These are phyloP conservation scores for Pelodiscus sinensis DNA, from an alignment of 2,113 vertebrate genomes.

Conservation along the genomic window DNA sequence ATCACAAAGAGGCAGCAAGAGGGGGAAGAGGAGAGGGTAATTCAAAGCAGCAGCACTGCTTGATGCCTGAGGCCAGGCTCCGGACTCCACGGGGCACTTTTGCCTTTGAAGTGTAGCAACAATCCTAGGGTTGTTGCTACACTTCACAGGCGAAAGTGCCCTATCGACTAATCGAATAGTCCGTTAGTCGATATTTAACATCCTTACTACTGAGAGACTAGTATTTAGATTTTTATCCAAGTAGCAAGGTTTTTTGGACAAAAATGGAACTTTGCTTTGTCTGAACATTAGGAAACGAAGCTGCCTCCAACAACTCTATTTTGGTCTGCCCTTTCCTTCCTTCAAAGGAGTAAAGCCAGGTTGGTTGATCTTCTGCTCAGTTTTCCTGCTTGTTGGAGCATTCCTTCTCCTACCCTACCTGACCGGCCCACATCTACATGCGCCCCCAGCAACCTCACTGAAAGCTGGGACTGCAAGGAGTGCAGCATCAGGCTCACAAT, in stretches of 20 bases:
- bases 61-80: too few species aligned
- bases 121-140: too few species aligned
- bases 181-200: too few species aligned
- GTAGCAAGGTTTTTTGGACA: background rate
- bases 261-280: rapidly evolving
- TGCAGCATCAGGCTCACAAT: background rate
- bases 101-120: too few species aligned
- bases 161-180: too few species aligned
- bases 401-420: background rate
- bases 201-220: background rate
- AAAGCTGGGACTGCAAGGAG: background rate
- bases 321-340: background rate
- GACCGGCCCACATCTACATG: background rate
- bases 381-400: background rate
- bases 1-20: too few species aligned
- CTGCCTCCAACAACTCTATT: background rate
- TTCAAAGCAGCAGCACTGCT: too few species aligned
- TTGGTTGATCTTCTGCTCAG: background rate
- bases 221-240: background rate
- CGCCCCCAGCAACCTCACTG: background rate
- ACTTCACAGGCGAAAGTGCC: too few species aligned
- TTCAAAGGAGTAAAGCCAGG: background rate
- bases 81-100: too few species aligned
- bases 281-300: rapidly evolving
- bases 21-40: too few species aligned